Evolutionary conservation across 2,797 vertebrate genomes (phyloP).

Genomic region (Sebastes hubbsi): DNA sequence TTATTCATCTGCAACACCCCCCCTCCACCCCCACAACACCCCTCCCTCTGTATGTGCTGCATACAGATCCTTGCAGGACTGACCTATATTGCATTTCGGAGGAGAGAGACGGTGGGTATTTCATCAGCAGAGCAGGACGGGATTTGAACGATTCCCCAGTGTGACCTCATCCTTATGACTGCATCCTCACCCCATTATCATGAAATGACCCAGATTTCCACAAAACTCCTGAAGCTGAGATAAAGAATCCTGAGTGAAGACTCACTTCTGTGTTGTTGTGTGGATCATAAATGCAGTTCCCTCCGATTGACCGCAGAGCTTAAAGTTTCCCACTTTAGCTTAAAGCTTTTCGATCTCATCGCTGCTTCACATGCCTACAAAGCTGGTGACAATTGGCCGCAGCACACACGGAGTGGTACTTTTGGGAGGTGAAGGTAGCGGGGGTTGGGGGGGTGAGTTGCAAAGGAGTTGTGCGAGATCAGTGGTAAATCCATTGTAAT

Average conservation of each 20-base stretch:
- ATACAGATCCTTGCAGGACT: constrained; percentile 56
- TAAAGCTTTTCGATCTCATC: constrained; percentile 50
- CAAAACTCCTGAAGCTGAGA: constrained; percentile 38
- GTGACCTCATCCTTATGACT: constrained; percentile 63
- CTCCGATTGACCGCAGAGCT: constrained; percentile 50
- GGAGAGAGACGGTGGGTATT: constrained; percentile 41
- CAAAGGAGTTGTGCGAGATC: constrained; percentile 78
- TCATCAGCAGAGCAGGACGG: constrained; percentile 44
- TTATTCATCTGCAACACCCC: constrained; percentile 84
- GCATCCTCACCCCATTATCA: constrained; percentile 67
- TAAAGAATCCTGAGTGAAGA: constrained; percentile 12
- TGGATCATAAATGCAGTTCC: constrained; percentile 40
- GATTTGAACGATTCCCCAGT: constrained; percentile 64
- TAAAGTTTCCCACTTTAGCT: constrained; percentile 34
- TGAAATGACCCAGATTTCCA: constrained; percentile 60
- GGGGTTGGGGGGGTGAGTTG: constrained; percentile 44
- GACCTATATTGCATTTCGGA: constrained; percentile 70
- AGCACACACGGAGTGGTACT: constrained; percentile 33
- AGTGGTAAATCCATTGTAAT: constrained; percentile 84
- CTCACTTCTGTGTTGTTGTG: constrained; percentile 12
- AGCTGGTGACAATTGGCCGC: constrained; percentile 59
- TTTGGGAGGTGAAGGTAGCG: constrained; percentile 50
- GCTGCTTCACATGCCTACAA: constrained; percentile 50
- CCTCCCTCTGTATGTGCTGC: constrained; percentile 30
- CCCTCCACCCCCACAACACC: not conserved